Percentiles rank a stretch among this genome's conserved stretches.
phyloP scores from a whole-genome alignment of 2,113 vertebrate genomes.

The Mugil cephalus region DNA sequence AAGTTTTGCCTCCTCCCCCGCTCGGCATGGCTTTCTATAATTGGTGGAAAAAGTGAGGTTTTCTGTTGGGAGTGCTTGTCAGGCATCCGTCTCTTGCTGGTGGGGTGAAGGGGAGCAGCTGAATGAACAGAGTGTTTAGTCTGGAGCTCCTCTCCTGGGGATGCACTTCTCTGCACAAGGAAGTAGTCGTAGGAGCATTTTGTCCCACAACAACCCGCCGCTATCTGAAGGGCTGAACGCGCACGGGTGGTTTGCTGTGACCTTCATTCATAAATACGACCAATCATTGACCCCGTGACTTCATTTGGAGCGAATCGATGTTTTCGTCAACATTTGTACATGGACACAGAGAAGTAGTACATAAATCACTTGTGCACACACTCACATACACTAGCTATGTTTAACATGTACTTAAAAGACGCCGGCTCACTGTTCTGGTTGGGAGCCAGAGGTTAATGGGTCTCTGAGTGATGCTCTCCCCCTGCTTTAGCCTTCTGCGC shows the following conservation, averaged over 20 bases:
- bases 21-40: constrained; percentile 79
- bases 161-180: constrained; percentile 86
- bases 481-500: constrained; percentile 59
- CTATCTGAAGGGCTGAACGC: constrained; percentile 46
- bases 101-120: constrained; percentile 91
- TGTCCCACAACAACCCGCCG: constrained; percentile 28
- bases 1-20: constrained; percentile 77
- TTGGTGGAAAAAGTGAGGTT: constrained; percentile 92
- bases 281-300: constrained; percentile 21
- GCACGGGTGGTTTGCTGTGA: constrained; percentile 35
- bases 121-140: constrained; percentile 93
- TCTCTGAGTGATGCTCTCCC: constrained; percentile 77
- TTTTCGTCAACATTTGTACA: constrained; percentile 33
- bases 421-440: constrained; percentile 70
- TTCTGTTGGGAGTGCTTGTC: constrained; percentile 78
- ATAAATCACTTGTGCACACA: constrained; percentile 63
- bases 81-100: constrained; percentile 89
- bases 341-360: constrained; percentile 32
- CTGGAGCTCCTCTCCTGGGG: constrained; percentile 91
- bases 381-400: constrained; percentile 50
- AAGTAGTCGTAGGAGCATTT: constrained; percentile 81
- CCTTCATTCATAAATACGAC: constrained; percentile 18
- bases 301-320: constrained; percentile 23
- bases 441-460: constrained; percentile 79
- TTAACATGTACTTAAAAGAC: constrained; percentile 68